Conservation (phyloP, 2,888 invertebrate species). For the Platerodrilus igneus region DNA sequence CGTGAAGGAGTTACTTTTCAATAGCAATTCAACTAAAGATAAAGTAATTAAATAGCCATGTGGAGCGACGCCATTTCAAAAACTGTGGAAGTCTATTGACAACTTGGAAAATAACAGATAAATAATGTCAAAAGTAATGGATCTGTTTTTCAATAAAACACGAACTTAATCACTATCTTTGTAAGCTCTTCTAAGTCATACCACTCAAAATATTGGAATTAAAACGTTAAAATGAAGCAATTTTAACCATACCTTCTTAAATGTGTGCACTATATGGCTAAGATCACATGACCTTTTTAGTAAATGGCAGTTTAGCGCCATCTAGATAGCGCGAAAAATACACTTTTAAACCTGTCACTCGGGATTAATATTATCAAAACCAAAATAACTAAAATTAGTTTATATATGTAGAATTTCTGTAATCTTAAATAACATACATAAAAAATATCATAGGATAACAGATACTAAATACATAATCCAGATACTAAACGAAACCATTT, state of each 20-base stretch:
- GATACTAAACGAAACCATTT: too few species aligned
- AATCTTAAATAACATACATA: too few species aligned
- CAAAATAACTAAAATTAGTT: too few species aligned
- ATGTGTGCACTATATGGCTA: slow-evolving; percentile 44
- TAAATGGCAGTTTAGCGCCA: slow-evolving; percentile 33
- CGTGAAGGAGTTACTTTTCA: too few species aligned
- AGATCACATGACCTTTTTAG: slow-evolving; percentile 43
- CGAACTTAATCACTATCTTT: slow-evolving; percentile 14
- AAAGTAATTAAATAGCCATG: slow-evolving; percentile 52
- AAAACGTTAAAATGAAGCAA: slow-evolving; percentile 28
- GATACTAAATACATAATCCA: too few species aligned
- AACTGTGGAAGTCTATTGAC: slow-evolving; percentile 62
- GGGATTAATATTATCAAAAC: too few species aligned
- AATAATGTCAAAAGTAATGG: slow-evolving; percentile 15
- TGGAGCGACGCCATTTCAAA: slow-evolving; percentile 72
- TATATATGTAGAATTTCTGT: too few species aligned
- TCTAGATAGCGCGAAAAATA: slow-evolving; percentile 14
- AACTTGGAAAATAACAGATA: slow-evolving; percentile 34
- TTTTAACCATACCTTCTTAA: slow-evolving; percentile 41
- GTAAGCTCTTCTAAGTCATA: slow-evolving; percentile 12
- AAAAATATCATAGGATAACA: too few species aligned
- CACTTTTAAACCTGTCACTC: too few species aligned
- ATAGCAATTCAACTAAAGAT: too few species aligned
- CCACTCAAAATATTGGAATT: slow-evolving; percentile 11
- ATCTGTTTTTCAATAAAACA: slow-evolving; percentile 14